phyloP scores from a whole-genome alignment of 2,113 vertebrate genomes.

The Pelodiscus sinensis region DNA sequence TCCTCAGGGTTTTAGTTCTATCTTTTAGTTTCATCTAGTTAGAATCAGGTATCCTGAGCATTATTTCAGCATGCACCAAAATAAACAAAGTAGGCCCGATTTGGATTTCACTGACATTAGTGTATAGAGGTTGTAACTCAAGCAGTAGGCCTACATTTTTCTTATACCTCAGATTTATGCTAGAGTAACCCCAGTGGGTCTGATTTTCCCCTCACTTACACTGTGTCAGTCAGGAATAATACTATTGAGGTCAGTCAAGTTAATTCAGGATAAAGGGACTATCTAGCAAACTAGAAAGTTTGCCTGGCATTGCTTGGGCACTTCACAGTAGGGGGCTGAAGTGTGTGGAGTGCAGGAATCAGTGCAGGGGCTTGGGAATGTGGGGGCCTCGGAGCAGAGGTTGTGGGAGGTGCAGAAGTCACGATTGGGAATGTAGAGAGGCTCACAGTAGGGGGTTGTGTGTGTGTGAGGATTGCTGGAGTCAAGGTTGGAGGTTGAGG shows the following conservation, averaged over 20 bases:
- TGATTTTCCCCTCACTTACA: neutral
- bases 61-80: neutral
- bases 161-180: neutral
- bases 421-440: too few species aligned
- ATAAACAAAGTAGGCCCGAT: neutral
- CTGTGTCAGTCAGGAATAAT: neutral
- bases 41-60: neutral
- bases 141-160: neutral
- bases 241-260: neutral
- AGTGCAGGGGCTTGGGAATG: too few species aligned
- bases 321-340: too few species aligned
- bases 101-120: neutral
- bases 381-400: too few species aligned
- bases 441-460: too few species aligned
- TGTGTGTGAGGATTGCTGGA: too few species aligned
- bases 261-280: neutral
- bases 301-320: too few species aligned
- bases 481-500: too few species aligned
- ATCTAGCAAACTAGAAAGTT: neutral
- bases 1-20: neutral
- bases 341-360: too few species aligned
- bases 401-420: too few species aligned
- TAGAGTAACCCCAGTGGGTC: neutral
- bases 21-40: neutral
- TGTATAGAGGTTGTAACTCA: neutral